Percentiles rank a stretch among this genome's conserved stretches.
phyloP scores from a whole-genome alignment of 2,797 vertebrate genomes.

The Picus viridis region DNA sequence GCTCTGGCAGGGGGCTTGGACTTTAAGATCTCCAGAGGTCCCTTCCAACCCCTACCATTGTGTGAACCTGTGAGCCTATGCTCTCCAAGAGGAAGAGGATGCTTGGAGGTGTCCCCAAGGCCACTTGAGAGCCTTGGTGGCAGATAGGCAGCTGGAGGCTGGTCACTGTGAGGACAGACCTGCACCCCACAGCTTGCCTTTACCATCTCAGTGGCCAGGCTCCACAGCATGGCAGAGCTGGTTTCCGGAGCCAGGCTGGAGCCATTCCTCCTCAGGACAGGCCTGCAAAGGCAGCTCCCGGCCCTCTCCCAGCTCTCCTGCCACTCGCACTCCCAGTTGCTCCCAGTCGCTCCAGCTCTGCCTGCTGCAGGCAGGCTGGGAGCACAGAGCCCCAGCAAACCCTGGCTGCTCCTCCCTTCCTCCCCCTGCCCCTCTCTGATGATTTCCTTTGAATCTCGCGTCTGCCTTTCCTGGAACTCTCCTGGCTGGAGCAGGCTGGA shows the following conservation, averaged over 20 bases:
- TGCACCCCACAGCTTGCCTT: background rate
- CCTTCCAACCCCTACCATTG: too few species aligned
- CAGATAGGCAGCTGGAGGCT: fast-evolving
- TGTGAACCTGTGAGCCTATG: too few species aligned
- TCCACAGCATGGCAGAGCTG: background rate
- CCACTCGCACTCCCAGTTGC: background rate
- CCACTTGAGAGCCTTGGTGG: background rate
- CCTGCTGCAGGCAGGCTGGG: background rate
- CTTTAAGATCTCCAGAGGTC: too few species aligned
- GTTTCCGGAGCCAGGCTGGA: background rate
- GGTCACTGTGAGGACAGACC: background rate
- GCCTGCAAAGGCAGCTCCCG: background rate
- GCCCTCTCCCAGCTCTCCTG: background rate
- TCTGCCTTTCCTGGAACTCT: slow-evolving; percentile 15
- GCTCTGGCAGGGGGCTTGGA: too few species aligned
- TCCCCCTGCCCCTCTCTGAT: fast-evolving
- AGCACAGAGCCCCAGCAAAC: background rate
- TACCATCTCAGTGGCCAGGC: background rate
- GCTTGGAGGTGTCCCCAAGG: background rate
- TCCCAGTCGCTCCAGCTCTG: background rate
- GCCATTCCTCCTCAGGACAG: background rate
- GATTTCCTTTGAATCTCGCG: background rate
- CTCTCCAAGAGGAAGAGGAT: background rate
- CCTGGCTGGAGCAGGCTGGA: background rate
- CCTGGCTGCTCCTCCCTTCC: background rate